Conservation (phyloP, 2,113 vertebrate species). For the Eublepharis macularius region DNA sequence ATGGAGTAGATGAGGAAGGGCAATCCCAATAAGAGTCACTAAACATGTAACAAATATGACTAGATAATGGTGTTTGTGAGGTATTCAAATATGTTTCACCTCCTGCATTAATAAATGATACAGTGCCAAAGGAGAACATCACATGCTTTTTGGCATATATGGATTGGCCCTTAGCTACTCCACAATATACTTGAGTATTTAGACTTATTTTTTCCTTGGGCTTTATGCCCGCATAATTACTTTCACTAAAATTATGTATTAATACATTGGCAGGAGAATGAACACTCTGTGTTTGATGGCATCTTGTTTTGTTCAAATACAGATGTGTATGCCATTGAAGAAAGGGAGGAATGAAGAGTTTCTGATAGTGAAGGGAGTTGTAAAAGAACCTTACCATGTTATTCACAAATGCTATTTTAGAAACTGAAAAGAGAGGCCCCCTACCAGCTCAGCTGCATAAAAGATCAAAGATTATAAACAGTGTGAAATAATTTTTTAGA, state of each 20-base stretch:
- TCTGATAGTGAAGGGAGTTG: slow-evolving; percentile 30
- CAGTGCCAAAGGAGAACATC: not conserved
- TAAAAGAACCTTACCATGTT: slow-evolving; percentile 18
- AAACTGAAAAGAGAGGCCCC: slow-evolving; percentile 21
- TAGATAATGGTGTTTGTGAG: not conserved
- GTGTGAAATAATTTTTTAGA: slow-evolving; percentile 35
- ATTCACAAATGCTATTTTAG: slow-evolving; percentile 29
- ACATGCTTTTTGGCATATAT: not conserved
- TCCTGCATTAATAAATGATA: not conserved
- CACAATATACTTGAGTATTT: not conserved
- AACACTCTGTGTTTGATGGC: not conserved
- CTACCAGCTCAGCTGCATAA: slow-evolving; percentile 32
- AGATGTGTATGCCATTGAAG: slow-evolving; percentile 22
- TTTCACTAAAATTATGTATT: not conserved
- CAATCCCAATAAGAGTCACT: not conserved
- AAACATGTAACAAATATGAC: not conserved
- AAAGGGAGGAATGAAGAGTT: slow-evolving; percentile 12
- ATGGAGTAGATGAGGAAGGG: not conserved
- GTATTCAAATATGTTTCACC: not conserved
- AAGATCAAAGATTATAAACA: slow-evolving; percentile 46
- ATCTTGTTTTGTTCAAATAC: not conserved
- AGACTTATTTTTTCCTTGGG: not conserved
- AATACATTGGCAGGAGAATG: not conserved
- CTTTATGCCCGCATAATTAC: not conserved
- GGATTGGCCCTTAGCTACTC: not conserved